Conservation (phyloP, 35 echinoderm and acorn worm species). For the Ptychodera flava region DNA sequence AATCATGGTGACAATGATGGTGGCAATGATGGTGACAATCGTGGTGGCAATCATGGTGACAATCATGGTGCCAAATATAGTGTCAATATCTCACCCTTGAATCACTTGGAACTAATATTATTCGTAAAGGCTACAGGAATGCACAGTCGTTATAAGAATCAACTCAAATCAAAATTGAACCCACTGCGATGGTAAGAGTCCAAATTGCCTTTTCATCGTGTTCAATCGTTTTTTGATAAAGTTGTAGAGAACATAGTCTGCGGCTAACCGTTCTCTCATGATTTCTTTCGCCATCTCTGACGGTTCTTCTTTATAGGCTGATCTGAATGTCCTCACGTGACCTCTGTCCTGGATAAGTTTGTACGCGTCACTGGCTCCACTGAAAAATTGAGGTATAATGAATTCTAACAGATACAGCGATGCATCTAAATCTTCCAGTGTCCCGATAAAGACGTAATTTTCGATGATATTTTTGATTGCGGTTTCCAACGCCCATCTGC, state of each 20-base stretch:
- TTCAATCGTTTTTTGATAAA: neutral
- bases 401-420: neutral
- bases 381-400: neutral
- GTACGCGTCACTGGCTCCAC: neutral
- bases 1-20: neutral
- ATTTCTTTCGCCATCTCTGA: neutral
- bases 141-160: too few species aligned
- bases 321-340: neutral
- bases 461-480: neutral
- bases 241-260: neutral
- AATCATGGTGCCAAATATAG: neutral
- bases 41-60: neutral
- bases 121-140: too few species aligned
- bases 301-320: neutral
- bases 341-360: neutral
- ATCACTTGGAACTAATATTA: too few species aligned
- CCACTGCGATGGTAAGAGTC: neutral
- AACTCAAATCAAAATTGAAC: too few species aligned
- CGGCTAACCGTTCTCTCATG: neutral
- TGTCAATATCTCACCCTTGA: too few species aligned
- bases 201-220: neutral
- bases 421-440: neutral
- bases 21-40: neutral
- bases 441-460: neutral
- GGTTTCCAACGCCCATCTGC: neutral